Evolutionary conservation across 2,888 invertebrate genomes (phyloP).

Genomic region (Gonocerus acuteangulatus): DNA sequence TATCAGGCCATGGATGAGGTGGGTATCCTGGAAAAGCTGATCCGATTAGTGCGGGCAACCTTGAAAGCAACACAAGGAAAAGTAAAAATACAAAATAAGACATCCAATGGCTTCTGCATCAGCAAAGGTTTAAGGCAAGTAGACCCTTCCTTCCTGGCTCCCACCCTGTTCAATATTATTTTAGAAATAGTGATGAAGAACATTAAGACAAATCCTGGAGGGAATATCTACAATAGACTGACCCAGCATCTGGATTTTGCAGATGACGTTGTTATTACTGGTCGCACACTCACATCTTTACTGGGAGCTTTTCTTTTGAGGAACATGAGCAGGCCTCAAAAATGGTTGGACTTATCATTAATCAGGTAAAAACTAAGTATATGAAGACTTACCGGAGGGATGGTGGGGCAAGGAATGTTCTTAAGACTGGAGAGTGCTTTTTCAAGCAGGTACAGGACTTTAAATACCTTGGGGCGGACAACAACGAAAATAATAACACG

Average conservation of each 20-base stretch:
- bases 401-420: not conserved
- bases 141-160: not conserved
- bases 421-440: not conserved
- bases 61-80: too few species aligned
- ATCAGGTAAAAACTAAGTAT: not conserved
- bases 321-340: too few species aligned
- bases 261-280: too few species aligned
- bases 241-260: too few species aligned
- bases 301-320: not conserved
- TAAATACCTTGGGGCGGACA: too few species aligned
- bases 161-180: not conserved
- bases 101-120: not conserved
- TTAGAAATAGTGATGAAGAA: too few species aligned
- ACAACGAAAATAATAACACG: not conserved
- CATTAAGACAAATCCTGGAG: not conserved
- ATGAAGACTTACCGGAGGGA: not conserved
- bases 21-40: not conserved
- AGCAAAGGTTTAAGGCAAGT: too few species aligned
- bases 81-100: not conserved
- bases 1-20: too few species aligned
- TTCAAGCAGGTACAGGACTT: too few species aligned
- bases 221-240: not conserved
- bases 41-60: too few species aligned
- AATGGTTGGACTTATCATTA: not conserved
- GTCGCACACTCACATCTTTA: not conserved